Evolutionary conservation across 2,113 vertebrate genomes (phyloP), one percentile per base, ranked within the genome.

Genomic region (Toxotes jaculatrix): DNA sequence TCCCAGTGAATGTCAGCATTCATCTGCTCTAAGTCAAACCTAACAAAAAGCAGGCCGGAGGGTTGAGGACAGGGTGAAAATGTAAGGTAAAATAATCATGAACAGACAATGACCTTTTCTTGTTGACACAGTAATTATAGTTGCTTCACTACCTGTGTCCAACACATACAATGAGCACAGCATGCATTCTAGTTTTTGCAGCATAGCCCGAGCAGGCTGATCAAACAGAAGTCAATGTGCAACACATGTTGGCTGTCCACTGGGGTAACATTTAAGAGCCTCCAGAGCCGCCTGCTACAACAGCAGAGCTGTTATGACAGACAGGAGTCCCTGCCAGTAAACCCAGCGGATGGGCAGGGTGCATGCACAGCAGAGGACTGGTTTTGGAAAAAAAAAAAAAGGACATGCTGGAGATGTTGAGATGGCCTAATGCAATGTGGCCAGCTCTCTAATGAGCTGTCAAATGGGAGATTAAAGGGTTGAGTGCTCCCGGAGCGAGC

Each of bases 171-270:
- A 60, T 16, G 12, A 32, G 12, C 59, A 38, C 63, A 75, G 74
- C 16, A 43, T 61, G 69, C 59, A 62, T 23, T 8, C 14, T 5
- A 4, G 69, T 65, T 68, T 89, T 47, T 63, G 40, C 71, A 85
- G 76, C 43, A 40, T 36, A 66, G 4, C 51, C 36, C 31, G 40
- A 62, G 34, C 64, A 45, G 73, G 21, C 78, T 72, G 84, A 88
- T 89, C 69, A 82, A 71, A 84, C 86, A 68, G 32, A 69, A 70
- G 61, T 75, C 43, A 75, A 76, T 66, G 85, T 80, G 83, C 55
- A 86, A 76, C 90, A 90, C 87, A 93, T 90, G 93, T 55, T 64
- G 47, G 19, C 77, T 74, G 87, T 91, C 85, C 61, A 77, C 82
- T 31, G 45, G 1, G 67, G 60, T 27, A 69, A 69, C 45, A 87